Evolutionary conservation across 1,140 invertebrate genomes (phyloP), one percentile per base, ranked within the genome.

Genomic region (Callitettix versicolor): DNA sequence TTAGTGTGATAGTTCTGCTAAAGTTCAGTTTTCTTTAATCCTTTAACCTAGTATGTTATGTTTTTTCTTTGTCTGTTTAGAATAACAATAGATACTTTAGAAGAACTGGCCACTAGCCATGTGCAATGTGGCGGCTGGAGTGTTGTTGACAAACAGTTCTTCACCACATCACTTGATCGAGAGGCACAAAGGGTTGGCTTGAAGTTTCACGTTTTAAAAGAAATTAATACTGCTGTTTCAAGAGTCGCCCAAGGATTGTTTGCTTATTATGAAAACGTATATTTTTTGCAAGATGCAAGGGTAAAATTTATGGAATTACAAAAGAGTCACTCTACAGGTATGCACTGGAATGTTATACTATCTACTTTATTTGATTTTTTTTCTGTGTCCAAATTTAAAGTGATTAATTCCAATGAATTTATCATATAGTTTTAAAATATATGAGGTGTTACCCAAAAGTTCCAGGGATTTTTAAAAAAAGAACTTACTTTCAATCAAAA

Each of bases 261-360:
- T 59, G 83, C 83, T 7, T 88, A 88, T 59, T 91, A 87, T 62
- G 87, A 89, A 62, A 90, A 86, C 65, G 72, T 79, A n/a, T 78
- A 85, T 65, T 82, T 79, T 61, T 65, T 90, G 12, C 78, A 80
- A 55, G 73, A 82, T 60, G 66, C 80, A 1, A 75, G 79, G 30
- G 77, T 80, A 2, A 62, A 58, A 44, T 30, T 56, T 43, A 52
- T 3, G 26, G 26, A 30, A 30, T 30, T 9, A 30, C 3, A 30
- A 4, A 30, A 30, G 9, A 30, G 9, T 30, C 3, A 30, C 26
- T 4, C 26, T 30, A 9, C 26, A 30, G 26, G 26, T 30, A 30
- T 30, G 26, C n/a, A n/a, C n/a, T n/a, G n/a, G n/a, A n/a, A n/a
- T n/a, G n/a, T n/a, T n/a, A n/a, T n/a, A n/a, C n/a, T n/a, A n/a